Evolutionary conservation across 2,888 invertebrate genomes (phyloP), one percentile per base, ranked within the genome.

Genomic region (Laspeyria flexula): DNA sequence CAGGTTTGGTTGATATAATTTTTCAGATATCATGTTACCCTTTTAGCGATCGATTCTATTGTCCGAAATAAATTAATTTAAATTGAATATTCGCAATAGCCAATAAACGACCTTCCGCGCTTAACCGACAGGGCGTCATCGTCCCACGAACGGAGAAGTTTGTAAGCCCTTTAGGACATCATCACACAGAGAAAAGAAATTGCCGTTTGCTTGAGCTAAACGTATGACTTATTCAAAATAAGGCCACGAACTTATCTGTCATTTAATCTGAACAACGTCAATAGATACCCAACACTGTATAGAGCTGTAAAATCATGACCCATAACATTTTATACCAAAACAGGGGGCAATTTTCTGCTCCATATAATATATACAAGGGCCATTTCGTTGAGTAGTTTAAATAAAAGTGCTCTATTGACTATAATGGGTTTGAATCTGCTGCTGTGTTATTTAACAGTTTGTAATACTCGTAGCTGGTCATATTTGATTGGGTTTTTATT

Each of bases 281-380:
- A 12, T 21, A 37, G 18, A 30, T 31, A 38, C 21, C 21, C 31
- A 10, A 11, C 3, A 29, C 10, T 30, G 11, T 11, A 37, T 12
- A 12, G n/a, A 18, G 31, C 25, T 42, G 29, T 37, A 47, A 42
- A 47, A 43, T 30, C 39, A 35, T 47, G 35, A 30, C 34, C 40
- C 43, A 53, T 53, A 47, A 43, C 40, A 16, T 47, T 47, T 41
- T 33, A 45, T 27, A 42, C 38, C 9, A 18, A 33, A 43, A 12
- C 21, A 7, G 27, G 16, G 33, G 18, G 42, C 38, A 45, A 54
- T 54, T 44, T 54, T 49, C 54, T 49, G 49, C 49, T 45, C 29
- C 49, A 42, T 54, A 43, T 45, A 37, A 37, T 34, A 27, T 29
- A 44, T 42, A 35, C 38, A 44, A 43, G 31, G 38, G 34, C 29